Conservation (phyloP, 1,140 invertebrate species). For the Piezodorus guildinii region DNA sequence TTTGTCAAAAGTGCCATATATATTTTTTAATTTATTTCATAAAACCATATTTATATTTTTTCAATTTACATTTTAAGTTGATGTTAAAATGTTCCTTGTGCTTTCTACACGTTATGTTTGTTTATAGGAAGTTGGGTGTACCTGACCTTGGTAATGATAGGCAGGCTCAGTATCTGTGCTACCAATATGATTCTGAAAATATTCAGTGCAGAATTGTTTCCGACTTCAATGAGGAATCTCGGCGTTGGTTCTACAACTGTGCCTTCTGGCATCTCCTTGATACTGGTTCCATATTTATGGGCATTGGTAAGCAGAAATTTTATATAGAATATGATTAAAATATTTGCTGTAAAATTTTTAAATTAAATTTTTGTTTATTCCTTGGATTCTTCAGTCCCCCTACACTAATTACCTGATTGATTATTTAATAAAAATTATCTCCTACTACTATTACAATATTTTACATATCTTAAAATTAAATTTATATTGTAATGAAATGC, state of each 20-base stretch:
- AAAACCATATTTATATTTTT: no score
- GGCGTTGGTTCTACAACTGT: constrained; percentile 59
- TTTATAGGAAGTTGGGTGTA: neutral
- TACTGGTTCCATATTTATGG: constrained; percentile 58
- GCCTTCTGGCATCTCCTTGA: constrained; percentile 53
- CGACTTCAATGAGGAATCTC: constrained; percentile 56
- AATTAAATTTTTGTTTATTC: neutral
- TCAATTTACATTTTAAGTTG: no score
- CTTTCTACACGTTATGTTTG: neutral
- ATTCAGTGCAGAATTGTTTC: constrained; percentile 60
- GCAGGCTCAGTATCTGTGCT: constrained; percentile 54
- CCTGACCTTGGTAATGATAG: constrained; percentile 44
- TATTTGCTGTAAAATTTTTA: neutral
- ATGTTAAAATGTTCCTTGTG: no score
- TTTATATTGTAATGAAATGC: no score
- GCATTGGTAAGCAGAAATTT: constrained; percentile 41
- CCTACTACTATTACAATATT: no score
- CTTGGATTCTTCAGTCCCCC: no score
- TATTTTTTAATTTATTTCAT: no score
- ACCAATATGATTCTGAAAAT: constrained; percentile 60
- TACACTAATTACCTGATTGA: no score
- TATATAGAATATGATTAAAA: neutral
- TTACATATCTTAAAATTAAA: no score
- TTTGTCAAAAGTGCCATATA: no score
- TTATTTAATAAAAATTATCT: no score